phyloP scores from a whole-genome alignment of 2,797 vertebrate species.

The Cyclopterus lumpus region DNA sequence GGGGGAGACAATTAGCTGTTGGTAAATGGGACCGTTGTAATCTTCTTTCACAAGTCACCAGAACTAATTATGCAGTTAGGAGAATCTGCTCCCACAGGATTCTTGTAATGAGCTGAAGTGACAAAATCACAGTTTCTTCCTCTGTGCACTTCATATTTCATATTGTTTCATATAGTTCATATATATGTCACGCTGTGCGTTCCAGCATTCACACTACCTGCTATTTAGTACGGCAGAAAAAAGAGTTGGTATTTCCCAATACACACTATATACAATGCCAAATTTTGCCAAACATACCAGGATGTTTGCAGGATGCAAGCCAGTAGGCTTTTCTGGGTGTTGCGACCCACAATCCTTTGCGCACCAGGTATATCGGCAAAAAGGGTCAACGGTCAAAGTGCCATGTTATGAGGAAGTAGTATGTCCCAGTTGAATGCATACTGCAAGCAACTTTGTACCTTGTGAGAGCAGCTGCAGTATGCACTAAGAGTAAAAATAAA shows the following conservation, averaged over 20 bases:
- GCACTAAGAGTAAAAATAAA: background rate
- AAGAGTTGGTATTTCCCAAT: background rate
- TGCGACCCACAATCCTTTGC: background rate
- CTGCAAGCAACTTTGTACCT: background rate
- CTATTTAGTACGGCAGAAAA: background rate
- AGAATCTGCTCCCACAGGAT: conserved; percentile 30
- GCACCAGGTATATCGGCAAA: background rate
- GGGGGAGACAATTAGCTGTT: conserved; percentile 36
- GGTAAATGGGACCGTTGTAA: conserved; percentile 31
- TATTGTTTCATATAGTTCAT: background rate
- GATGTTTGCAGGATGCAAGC: background rate
- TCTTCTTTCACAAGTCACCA: conserved; percentile 38
- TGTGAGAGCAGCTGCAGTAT: background rate
- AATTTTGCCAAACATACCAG: background rate
- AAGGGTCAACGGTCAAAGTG: background rate
- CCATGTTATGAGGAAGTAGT: background rate
- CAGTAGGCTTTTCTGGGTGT: background rate
- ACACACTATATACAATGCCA: background rate
- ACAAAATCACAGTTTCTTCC: conserved; percentile 1
- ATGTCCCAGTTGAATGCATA: background rate
- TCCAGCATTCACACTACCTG: background rate
- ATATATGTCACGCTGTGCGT: background rate
- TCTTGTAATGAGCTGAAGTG: conserved; percentile 11
- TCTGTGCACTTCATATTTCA: background rate
- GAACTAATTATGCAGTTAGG: conserved; percentile 52